Percentiles rank a stretch among this genome's conserved stretches.
phyloP scores from a whole-genome alignment of 2,797 vertebrate species.

The Chelidonichthys spinosus region DNA sequence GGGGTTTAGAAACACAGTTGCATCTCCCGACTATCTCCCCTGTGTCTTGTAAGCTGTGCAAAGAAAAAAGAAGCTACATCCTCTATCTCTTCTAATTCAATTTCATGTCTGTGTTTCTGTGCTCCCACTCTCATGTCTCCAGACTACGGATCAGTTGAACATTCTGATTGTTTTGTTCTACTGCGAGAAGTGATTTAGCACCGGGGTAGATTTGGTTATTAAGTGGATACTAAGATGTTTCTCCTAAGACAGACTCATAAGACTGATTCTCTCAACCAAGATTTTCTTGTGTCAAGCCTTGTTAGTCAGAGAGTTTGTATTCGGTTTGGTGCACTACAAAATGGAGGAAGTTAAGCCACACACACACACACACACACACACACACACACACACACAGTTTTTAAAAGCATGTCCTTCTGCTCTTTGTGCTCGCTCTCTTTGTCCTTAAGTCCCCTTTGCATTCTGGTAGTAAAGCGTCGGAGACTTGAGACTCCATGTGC shows the following conservation, averaged over 20 bases:
- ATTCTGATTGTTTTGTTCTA: constrained; percentile 20
- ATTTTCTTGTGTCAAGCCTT: constrained; percentile 1
- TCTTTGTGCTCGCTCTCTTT: constrained; percentile 33
- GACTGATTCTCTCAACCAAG: constrained; percentile 5
- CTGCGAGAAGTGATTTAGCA: constrained; percentile 5
- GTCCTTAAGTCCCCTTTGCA: constrained; percentile 27
- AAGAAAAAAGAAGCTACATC: constrained; percentile 37
- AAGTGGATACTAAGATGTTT: background rate
- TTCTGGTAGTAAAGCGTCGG: background rate
- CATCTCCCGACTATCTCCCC: constrained; percentile 26
- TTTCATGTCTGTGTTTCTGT: constrained; percentile 33
- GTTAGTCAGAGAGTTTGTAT: background rate
- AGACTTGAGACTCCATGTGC: constrained; percentile 21
- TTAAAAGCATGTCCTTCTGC: constrained; percentile 13
- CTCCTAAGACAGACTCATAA: background rate
- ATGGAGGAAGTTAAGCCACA: background rate
- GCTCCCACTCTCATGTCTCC: constrained; percentile 24
- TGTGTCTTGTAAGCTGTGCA: constrained; percentile 50
- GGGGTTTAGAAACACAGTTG: constrained; percentile 13
- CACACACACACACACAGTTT: constrained; percentile 3
- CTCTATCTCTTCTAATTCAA: constrained; percentile 47
- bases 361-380: constrained; percentile 26
- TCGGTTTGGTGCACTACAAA: background rate
- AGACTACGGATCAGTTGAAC: constrained; percentile 23
- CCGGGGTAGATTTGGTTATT: background rate